Evolutionary conservation across 1,140 invertebrate genomes (phyloP).

Genomic region (Ips typographus): DNA sequence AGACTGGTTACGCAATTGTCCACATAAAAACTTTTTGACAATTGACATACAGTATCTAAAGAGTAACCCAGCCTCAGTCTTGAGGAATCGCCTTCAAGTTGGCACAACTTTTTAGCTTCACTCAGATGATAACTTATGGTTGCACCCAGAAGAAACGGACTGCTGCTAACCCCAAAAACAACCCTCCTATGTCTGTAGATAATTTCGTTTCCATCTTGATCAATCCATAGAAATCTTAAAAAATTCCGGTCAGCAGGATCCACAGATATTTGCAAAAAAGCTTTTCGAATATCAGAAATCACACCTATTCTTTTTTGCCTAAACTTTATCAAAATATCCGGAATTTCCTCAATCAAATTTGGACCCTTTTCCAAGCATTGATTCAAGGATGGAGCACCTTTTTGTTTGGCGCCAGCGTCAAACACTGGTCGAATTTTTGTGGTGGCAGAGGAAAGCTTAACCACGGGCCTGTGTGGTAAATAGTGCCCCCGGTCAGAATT

Average conservation of each 20-base stretch:
- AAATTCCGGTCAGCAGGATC: conserved; percentile 43
- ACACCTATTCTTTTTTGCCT: conserved; percentile 47
- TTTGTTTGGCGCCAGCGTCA: conserved; percentile 22
- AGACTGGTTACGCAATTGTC: conserved; percentile 35
- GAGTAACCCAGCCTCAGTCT: neutral
- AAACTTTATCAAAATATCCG: conserved; percentile 49
- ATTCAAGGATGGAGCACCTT: conserved; percentile 38
- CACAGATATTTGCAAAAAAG: conserved; percentile 52
- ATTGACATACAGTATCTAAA: conserved; percentile 15
- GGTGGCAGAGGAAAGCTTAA: conserved; percentile 15
- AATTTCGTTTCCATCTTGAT: neutral
- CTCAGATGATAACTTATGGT: conserved; percentile 29
- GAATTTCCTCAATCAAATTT: conserved; percentile 52
- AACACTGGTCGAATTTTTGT: conserved; percentile 30
- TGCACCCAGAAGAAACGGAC: conserved; percentile 48
- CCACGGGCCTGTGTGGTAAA: conserved; percentile 36
- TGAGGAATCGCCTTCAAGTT: neutral
- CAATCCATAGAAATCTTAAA: conserved; percentile 49
- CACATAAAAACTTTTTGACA: conserved; percentile 33
- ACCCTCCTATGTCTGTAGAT: conserved; percentile 40
- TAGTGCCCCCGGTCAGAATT: conserved; percentile 14
- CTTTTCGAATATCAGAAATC: conserved; percentile 51
- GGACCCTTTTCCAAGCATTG: conserved; percentile 43
- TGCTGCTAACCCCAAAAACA: conserved; percentile 46
- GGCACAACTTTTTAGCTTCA: neutral